phyloP scores from a whole-genome alignment of 37 sponge, comb jelly and placozoan genomes.

The Aplysina aerophoba region DNA sequence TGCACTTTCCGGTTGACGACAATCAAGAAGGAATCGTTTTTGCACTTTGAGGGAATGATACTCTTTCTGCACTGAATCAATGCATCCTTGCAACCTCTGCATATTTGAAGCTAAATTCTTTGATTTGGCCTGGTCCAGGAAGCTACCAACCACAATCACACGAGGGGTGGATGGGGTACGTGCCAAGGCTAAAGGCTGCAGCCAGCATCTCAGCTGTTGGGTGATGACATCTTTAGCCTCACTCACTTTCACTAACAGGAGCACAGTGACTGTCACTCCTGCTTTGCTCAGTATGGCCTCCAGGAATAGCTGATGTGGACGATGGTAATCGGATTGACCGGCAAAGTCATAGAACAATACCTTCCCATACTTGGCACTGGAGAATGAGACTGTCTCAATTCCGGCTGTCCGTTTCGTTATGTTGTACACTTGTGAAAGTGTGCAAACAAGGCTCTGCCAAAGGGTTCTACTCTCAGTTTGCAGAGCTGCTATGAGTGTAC shows the following conservation, averaged over 20 bases:
- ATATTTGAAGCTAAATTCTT: no score
- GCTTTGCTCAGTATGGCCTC: not conserved
- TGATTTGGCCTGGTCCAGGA: no score
- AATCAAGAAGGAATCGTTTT: no score
- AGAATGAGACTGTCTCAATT: constrained; percentile 1
- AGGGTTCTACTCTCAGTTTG: not conserved
- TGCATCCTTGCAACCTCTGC: not conserved
- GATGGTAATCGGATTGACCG: constrained; percentile 36
- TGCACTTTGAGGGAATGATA: no score
- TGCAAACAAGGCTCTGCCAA: not conserved
- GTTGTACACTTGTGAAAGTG: no score
- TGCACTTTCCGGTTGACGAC: no score
- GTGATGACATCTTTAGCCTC: no score
- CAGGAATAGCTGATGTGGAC: constrained; percentile 13
- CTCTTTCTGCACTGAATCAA: not conserved
- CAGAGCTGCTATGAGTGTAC: not conserved
- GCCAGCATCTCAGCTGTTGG: no score
- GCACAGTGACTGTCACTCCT: not conserved
- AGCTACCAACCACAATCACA: not conserved
- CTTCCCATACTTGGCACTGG: constrained; percentile 13
- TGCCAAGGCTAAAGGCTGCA: no score
- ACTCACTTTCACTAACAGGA: not conserved
- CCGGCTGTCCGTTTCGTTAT: constrained; percentile 24
- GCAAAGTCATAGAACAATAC: constrained; percentile 44
- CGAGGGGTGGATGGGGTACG: not conserved